A percentile compares a stretch with the other conserved stretches of the same genome.
Evolutionary conservation across 2,113 vertebrate genomes (phyloP).

Genomic region (Vanacampus margaritifer): DNA sequence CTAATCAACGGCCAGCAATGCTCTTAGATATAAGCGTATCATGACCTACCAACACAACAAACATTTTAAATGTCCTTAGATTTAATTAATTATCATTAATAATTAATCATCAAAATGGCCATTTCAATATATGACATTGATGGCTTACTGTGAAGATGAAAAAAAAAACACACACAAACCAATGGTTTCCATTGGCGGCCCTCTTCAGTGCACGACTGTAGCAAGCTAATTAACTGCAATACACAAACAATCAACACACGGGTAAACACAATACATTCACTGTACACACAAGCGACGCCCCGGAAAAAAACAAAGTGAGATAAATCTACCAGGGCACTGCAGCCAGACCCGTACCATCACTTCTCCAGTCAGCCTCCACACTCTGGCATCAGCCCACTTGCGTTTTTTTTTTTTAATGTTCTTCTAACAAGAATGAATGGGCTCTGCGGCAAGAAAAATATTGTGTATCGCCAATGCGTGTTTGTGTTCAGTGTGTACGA

Average conservation of each 20-base stretch:
- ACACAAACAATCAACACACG: conserved; percentile 5
- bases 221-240: conserved; percentile 16
- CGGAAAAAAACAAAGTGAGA: conserved; percentile 33
- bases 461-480: conserved; percentile 3
- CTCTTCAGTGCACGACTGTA: neutral
- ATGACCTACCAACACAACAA: no score
- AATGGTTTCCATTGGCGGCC: neutral
- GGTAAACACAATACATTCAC: conserved; percentile 6
- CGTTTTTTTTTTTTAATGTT: conserved; percentile 42
- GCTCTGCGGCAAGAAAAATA: conserved; percentile 25
- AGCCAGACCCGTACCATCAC: conserved; percentile 21
- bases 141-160: neutral
- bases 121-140: no score
- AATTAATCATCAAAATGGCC: no score
- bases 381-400: conserved; percentile 28
- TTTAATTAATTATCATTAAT: no score
- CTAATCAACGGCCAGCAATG: no score
- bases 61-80: no score
- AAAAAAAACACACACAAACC: neutral
- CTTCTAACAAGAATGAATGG: conserved; percentile 52
- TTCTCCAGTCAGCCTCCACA: conserved; percentile 6
- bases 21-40: no score
- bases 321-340: conserved; percentile 35
- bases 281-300: conserved; percentile 9
- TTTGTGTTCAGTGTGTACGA: conserved; percentile 12